Conservation (phyloP, 2,113 vertebrate genomes). For the Cottus gobio region DNA sequence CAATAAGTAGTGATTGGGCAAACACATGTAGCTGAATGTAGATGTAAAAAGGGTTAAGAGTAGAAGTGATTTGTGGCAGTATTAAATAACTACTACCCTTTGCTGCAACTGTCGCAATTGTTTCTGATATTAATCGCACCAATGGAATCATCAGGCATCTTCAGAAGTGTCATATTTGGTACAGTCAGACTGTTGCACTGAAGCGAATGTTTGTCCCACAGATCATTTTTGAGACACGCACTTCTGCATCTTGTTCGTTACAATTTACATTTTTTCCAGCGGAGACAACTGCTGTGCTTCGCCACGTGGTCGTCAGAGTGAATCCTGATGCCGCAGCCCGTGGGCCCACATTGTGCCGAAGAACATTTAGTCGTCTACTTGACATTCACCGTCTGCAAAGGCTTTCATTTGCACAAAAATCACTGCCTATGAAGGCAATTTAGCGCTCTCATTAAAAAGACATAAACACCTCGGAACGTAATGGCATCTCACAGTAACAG, state of each 20-base stretch:
- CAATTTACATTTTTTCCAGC: slow-evolving; percentile 53
- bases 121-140: slow-evolving; percentile 37
- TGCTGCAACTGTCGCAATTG: slow-evolving; percentile 49
- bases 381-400: slow-evolving; percentile 74
- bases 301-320: slow-evolving; percentile 56
- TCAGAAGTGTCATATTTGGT: slow-evolving; percentile 34
- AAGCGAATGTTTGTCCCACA: neutral
- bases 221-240: neutral
- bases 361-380: slow-evolving; percentile 74
- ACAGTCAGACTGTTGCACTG: slow-evolving; percentile 17
- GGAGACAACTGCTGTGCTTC: slow-evolving; percentile 19
- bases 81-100: slow-evolving; percentile 39
- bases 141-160: slow-evolving; percentile 22
- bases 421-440: slow-evolving; percentile 79
- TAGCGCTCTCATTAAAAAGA: slow-evolving; percentile 83
- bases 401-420: slow-evolving; percentile 80
- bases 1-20: neutral
- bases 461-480: slow-evolving; percentile 79
- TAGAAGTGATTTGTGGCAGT: slow-evolving; percentile 26
- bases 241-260: slow-evolving; percentile 55
- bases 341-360: slow-evolving; percentile 54
- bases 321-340: slow-evolving; percentile 52
- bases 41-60: slow-evolving; percentile 5
- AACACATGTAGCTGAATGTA: neutral
- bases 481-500: slow-evolving; percentile 74